Percentiles rank a stretch among this genome's conserved stretches.
Evolutionary conservation across 1,140 invertebrate genomes (phyloP).

Genomic region (Heliconius melpomene): DNA sequence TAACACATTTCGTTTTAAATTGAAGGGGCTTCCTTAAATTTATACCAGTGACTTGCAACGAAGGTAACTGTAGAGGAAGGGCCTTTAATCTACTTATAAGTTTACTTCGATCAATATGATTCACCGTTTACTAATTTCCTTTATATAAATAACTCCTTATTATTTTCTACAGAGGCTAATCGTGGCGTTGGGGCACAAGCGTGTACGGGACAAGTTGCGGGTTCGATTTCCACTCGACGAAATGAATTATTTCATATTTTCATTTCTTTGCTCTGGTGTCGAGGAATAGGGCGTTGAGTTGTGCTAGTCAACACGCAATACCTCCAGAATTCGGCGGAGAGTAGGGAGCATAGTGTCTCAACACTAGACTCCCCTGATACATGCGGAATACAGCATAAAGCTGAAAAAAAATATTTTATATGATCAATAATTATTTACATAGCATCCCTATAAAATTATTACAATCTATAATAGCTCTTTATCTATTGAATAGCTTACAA

Average conservation of each 20-base stretch:
- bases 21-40: conserved; percentile 77
- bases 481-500: conserved; percentile 25
- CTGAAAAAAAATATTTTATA: not conserved
- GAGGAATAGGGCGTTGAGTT: too few species aligned
- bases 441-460: not conserved
- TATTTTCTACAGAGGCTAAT: not conserved
- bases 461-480: conserved; percentile 6
- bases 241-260: too few species aligned
- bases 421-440: not conserved
- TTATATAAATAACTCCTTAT: conserved; percentile 28
- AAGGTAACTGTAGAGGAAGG: conserved; percentile 21
- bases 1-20: conserved; percentile 79
- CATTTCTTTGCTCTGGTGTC: too few species aligned
- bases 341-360: too few species aligned
- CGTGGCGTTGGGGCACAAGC: too few species aligned
- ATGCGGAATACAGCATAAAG: too few species aligned
- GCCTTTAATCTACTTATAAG: conserved; percentile 41
- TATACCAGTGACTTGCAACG: conserved; percentile 75
- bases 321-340: too few species aligned
- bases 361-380: too few species aligned
- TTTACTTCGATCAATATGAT: conserved; percentile 43
- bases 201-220: too few species aligned
- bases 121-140: conserved; percentile 46
- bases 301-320: too few species aligned
- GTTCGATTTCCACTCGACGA: too few species aligned